Conservation (phyloP, 2,888 invertebrate genomes). For the Pristionchus arcanus region DNA sequence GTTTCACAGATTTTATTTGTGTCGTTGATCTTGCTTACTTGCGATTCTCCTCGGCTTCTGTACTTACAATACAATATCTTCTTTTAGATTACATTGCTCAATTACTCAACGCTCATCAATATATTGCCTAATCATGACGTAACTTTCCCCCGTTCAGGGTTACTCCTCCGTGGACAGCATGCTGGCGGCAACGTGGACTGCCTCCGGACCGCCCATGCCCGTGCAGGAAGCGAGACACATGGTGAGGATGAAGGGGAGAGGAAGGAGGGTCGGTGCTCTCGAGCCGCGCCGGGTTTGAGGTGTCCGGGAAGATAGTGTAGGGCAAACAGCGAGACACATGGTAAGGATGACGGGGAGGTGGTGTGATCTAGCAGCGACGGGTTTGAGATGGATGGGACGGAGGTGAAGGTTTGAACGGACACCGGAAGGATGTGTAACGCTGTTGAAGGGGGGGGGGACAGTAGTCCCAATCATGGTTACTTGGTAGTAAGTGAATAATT, state of each 20-base stretch:
- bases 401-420: too few species aligned
- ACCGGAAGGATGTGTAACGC: too few species aligned
- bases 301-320: too few species aligned
- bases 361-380: too few species aligned
- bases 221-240: slow-evolving; percentile 63
- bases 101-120: not conserved
- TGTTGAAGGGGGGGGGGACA: too few species aligned
- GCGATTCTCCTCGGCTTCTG: not conserved
- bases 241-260: slow-evolving; percentile 53
- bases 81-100: not conserved
- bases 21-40: not conserved
- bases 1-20: not conserved
- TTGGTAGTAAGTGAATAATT: too few species aligned
- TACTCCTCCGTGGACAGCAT: slow-evolving; percentile 48
- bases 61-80: too few species aligned
- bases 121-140: not conserved
- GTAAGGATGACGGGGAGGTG: too few species aligned
- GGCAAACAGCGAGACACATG: too few species aligned
- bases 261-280: not conserved
- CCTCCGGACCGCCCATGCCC: slow-evolving; percentile 56
- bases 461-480: too few species aligned
- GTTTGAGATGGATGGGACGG: too few species aligned
- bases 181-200: slow-evolving; percentile 50
- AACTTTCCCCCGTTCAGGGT: not conserved
- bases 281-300: too few species aligned